Evolutionary conservation across 1,140 invertebrate genomes (phyloP).

Genomic region (Stegodyphus dumicola): DNA sequence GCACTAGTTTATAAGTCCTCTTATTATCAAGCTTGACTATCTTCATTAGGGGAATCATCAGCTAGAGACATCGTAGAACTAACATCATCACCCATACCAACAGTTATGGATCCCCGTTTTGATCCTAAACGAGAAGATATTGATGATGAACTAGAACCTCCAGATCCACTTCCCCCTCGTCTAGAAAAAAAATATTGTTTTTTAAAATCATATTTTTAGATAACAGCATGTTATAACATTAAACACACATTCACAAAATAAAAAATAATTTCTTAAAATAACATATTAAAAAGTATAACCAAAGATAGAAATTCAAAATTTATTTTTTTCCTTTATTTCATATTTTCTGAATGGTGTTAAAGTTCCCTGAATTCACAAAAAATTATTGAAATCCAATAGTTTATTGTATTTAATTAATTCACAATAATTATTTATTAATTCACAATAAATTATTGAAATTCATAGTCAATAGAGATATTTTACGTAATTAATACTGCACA

Average conservation of each 20-base stretch:
- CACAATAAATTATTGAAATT: too few relatives aligned
- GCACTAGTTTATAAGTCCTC: slow-evolving; percentile 6
- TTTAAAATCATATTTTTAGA: slow-evolving; percentile 3
- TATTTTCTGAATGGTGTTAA: too few relatives aligned
- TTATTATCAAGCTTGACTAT: slow-evolving; percentile 59
- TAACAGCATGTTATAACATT: too few relatives aligned
- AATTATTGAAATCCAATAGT: too few relatives aligned
- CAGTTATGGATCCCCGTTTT: slow-evolving; percentile 62
- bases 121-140: slow-evolving; percentile 48
- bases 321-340: too few relatives aligned
- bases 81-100: slow-evolving; percentile 61
- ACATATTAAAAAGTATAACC: not conserved
- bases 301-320: too few relatives aligned
- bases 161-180: slow-evolving; percentile 60
- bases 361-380: too few relatives aligned
- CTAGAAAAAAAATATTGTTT: slow-evolving; percentile 29
- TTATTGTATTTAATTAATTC: too few relatives aligned
- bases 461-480: too few relatives aligned
- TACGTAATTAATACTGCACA: too few relatives aligned
- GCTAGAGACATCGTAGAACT: slow-evolving; percentile 56
- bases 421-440: too few relatives aligned
- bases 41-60: slow-evolving; percentile 63
- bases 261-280: not conserved
- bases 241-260: too few relatives aligned
- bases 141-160: slow-evolving; percentile 28